These are phyloP conservation scores for Vesta saturnalis DNA, from an alignment of 2,888 invertebrate species.

Conservation along the genomic window DNA sequence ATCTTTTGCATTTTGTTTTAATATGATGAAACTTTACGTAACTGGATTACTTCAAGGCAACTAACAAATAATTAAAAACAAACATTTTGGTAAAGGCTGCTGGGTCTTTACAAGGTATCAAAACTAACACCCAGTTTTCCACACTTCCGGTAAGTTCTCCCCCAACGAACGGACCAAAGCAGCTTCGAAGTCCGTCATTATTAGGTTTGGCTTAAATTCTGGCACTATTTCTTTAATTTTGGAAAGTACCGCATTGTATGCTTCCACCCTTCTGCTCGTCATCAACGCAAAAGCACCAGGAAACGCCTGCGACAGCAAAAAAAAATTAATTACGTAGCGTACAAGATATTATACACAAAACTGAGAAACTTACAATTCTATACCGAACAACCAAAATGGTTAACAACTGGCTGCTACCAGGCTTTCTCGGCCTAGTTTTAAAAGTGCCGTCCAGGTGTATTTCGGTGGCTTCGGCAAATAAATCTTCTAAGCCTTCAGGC, in stretches of 20 bases:
- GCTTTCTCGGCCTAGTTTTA: slow-evolving; percentile 3
- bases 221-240: slow-evolving; percentile 5
- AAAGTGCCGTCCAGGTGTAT: not conserved
- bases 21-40: no score
- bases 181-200: slow-evolving; percentile 10
- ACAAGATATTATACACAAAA: slow-evolving; percentile 1
- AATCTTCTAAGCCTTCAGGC: not conserved
- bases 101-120: not conserved
- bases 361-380: not conserved
- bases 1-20: no score
- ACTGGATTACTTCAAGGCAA: not conserved
- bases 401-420: not conserved
- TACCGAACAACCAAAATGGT: not conserved
- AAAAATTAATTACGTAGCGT: slow-evolving; percentile 5
- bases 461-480: not conserved
- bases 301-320: slow-evolving; percentile 5
- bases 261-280: not conserved
- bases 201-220: not conserved
- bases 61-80: no score
- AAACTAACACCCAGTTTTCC: not conserved
- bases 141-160: not conserved
- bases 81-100: no score
- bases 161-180: not conserved
- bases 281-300: slow-evolving; percentile 7
- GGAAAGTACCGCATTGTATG: not conserved